Evolutionary conservation across 2,113 vertebrate genomes (phyloP).

Genomic region (Calcarius ornatus): DNA sequence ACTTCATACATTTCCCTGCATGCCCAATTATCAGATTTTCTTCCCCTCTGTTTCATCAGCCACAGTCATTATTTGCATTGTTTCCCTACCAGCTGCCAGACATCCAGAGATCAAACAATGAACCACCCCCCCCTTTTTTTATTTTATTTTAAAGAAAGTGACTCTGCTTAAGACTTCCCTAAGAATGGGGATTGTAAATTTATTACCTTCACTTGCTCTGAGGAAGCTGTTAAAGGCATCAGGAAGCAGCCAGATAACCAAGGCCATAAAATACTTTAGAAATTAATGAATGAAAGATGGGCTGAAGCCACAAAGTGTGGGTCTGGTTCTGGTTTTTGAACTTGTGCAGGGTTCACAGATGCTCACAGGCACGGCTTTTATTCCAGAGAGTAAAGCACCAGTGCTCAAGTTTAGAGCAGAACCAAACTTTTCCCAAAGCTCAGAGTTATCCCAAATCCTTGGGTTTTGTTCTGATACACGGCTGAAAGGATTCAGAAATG

Average conservation of each 20-base stretch:
- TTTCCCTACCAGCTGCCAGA: neutral
- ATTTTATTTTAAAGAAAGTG: neutral
- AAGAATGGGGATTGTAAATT: neutral
- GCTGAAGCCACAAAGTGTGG: conserved; percentile 43
- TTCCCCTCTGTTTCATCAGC: neutral
- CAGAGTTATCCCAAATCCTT: neutral
- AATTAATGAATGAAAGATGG: conserved; percentile 68
- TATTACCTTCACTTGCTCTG: conserved; percentile 54
- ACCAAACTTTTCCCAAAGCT: neutral
- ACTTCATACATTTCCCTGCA: neutral
- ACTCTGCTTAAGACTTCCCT: neutral
- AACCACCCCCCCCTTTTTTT: neutral
- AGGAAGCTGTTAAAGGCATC: conserved; percentile 69
- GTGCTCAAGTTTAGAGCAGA: neutral
- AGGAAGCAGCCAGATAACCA: conserved; percentile 65
- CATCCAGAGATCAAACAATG: neutral
- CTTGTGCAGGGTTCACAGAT: conserved; percentile 46
- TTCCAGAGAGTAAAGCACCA: neutral
- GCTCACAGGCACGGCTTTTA: neutral
- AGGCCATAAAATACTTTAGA: conserved; percentile 57
- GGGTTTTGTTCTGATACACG: neutral
- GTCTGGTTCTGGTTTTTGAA: conserved; percentile 55
- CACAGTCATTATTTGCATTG: neutral
- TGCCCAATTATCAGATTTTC: neutral
- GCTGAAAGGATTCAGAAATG: neutral